Evolutionary conservation across 2,888 invertebrate species (phyloP).

Genomic region (Drosophila mettleri): DNA sequence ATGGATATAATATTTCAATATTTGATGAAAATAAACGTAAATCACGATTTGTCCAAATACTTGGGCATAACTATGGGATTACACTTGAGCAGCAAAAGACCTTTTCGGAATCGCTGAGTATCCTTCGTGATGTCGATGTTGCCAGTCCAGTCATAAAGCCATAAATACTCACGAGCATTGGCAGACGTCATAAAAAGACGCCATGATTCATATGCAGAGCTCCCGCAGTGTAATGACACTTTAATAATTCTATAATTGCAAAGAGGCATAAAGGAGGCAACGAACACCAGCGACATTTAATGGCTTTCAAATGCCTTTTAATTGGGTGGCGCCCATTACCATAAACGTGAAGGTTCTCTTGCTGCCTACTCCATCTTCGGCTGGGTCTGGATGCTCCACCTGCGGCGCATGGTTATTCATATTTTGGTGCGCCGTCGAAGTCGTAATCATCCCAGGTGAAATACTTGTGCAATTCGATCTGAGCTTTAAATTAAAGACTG

Average conservation of each 20-base stretch:
- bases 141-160: constrained; percentile 26
- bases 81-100: constrained; percentile 17
- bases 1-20: constrained; percentile 79
- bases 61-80: constrained; percentile 15
- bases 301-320: constrained; percentile 74
- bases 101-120: constrained; percentile 5
- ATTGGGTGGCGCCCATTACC: constrained; percentile 75
- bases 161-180: constrained; percentile 67
- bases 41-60: constrained; percentile 56
- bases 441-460: neutral
- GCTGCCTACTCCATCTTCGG: neutral
- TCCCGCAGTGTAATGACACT: constrained; percentile 71
- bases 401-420: constrained; percentile 64
- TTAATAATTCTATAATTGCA: constrained; percentile 82
- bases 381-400: constrained; percentile 30
- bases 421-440: constrained; percentile 43
- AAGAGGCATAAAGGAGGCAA: constrained; percentile 18
- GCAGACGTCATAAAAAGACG: constrained; percentile 62
- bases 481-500: constrained; percentile 20
- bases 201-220: constrained; percentile 67
- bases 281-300: constrained; percentile 43
- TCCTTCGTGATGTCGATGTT: neutral
- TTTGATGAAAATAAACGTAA: constrained; percentile 65
- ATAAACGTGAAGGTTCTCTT: constrained; percentile 40
- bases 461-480: constrained; percentile 26